Evolutionary conservation across 2,888 invertebrate genomes (phyloP), one percentile per base, ranked within the genome.

Genomic region (Selenia dentaria): DNA sequence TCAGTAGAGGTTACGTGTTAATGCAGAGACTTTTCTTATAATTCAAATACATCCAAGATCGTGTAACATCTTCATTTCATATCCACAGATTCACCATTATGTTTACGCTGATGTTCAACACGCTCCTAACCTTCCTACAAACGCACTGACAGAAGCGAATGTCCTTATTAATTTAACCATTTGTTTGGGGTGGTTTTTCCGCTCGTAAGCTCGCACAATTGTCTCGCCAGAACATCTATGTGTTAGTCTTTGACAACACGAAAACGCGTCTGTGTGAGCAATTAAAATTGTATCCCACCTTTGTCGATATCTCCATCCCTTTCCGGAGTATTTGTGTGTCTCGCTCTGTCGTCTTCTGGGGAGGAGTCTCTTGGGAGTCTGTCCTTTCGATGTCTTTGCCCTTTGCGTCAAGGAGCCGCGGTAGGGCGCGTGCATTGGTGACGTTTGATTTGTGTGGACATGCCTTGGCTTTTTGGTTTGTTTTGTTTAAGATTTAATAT

Each of bases 381-480:
- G 92, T 92, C 92, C 92, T 92, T 92, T 92, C 92, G 91, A 91
- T 91, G 90, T 91, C 90, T 88, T 89, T 91, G 91, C 90, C 91
- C 91, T 91, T 90, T 85, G 87, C 86, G 86, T 82, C 84, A 81
- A 82, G 83, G 74, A 85, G 82, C 74, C 76, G 71, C 82, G 79
- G 71, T 82, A 88, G 86, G 87, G 87, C 79, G 88, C 83, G 71
- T 73, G 78, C 74, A 76, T 55, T 67, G 63, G 67, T 64, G 54
- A 61, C 62, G 77, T 70, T 70, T 64, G 66, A 68, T 64, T 75
- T 74, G 62, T 62, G 66, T 82, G 79, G 85, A 86, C 72, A 69
- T 49, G 54, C 51, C 72, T 73, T 61, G 59, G 59, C 67, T 16
- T 14, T 16, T 16, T n/a, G n/a, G n/a, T n/a, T n/a, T n/a, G n/a